A percentile compares a stretch with the other conserved stretches of the same genome.
Evolutionary conservation across 1,140 invertebrate genomes (phyloP).

Genomic region (Phthorimaea operculella): DNA sequence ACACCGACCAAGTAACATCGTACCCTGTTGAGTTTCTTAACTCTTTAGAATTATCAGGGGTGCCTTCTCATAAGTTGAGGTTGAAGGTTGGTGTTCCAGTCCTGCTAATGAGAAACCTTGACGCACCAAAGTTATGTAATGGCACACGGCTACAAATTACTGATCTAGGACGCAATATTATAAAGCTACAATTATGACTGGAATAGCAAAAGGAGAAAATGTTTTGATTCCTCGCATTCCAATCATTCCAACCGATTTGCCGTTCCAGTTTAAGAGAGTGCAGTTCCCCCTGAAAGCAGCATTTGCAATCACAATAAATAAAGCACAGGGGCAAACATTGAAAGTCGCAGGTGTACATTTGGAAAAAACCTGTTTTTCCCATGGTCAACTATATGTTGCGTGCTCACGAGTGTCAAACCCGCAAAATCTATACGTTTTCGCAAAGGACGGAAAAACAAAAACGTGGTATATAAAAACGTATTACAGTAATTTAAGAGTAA

Average conservation of each 20-base stretch:
- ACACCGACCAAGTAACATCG: conserved; percentile 23
- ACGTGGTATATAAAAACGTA: not conserved
- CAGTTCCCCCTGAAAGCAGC: conserved; percentile 65
- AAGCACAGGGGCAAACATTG: conserved; percentile 65
- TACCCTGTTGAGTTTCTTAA: conserved; percentile 29
- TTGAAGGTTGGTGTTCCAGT: conserved; percentile 22
- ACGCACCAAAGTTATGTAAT: no score
- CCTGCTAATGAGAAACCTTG: conserved; percentile 20
- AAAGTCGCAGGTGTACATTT: conserved; percentile 18
- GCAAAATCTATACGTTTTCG: conserved; percentile 5
- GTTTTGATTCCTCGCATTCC: conserved; percentile 51
- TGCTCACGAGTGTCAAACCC: conserved; percentile 16
- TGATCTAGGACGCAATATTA: conserved; percentile 26
- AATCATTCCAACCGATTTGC: conserved; percentile 40
- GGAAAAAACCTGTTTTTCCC: conserved; percentile 15
- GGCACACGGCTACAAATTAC: conserved; percentile 21
- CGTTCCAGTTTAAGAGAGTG: conserved; percentile 55
- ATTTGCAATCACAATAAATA: conserved; percentile 70
- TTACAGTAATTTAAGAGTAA: no score
- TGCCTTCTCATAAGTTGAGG: conserved; percentile 23
- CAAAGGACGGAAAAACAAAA: not conserved
- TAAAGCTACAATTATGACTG: conserved; percentile 51
- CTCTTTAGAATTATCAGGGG: conserved; percentile 24
- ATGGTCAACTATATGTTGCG: conserved; percentile 17
- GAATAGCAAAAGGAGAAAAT: conserved; percentile 21